phyloP scores from a whole-genome alignment of 2,113 vertebrate species.

The Cheilinus undulatus region DNA sequence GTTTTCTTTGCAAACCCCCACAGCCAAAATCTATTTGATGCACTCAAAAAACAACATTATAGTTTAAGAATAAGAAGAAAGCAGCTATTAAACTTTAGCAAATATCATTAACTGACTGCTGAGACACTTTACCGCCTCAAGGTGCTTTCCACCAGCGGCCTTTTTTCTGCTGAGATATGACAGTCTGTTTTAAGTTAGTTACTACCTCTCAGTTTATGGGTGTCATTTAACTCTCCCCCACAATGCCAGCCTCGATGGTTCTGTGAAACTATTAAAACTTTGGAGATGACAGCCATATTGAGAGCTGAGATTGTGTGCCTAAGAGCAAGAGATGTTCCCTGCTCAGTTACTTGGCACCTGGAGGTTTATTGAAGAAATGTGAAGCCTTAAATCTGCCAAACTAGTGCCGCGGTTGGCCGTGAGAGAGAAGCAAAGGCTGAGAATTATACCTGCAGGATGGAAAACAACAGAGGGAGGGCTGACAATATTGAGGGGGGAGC shows the following conservation, averaged over 20 bases:
- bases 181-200: conserved; percentile 1
- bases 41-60: not conserved
- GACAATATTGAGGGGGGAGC: conserved; percentile 11
- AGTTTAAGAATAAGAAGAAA: not conserved
- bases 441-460: conserved; percentile 56
- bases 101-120: conserved; percentile 26
- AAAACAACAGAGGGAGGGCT: conserved; percentile 51
- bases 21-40: not conserved
- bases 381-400: conserved; percentile 73
- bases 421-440: conserved; percentile 50
- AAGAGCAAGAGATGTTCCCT: conserved; percentile 55
- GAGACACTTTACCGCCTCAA: conserved; percentile 14
- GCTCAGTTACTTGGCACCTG: conserved; percentile 27
- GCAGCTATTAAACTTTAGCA: conserved; percentile 10
- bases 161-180: conserved; percentile 18
- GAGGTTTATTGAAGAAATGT: conserved; percentile 60
- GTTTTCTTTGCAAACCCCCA: not conserved
- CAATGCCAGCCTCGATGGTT: not conserved
- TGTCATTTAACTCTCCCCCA: conserved; percentile 27
- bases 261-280: conserved; percentile 50
- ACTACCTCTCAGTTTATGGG: conserved; percentile 21
- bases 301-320: conserved; percentile 51
- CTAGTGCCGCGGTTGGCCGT: conserved; percentile 38
- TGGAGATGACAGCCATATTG: conserved; percentile 47
- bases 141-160: conserved; percentile 5